These are phyloP conservation scores for Intellagama lesueurii DNA, from an alignment of 2,797 vertebrate species.

Conservation along the genomic window DNA sequence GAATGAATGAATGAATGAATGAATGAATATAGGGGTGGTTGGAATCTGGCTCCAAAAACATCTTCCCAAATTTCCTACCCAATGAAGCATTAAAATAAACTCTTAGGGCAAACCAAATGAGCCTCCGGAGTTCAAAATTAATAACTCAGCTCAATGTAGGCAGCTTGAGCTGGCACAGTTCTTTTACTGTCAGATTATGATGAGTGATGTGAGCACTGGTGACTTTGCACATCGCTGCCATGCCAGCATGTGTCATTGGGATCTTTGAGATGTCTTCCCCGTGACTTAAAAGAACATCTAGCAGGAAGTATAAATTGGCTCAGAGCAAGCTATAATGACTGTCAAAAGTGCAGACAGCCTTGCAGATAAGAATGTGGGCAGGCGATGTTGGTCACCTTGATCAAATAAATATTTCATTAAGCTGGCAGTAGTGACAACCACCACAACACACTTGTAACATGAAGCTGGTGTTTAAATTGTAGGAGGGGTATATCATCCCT, in stretches of 20 bases:
- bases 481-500: too few species aligned
- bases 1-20: too few species aligned
- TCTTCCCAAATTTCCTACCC: neutral
- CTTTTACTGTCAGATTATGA: neutral
- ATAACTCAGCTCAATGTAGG: neutral
- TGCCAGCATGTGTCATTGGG: neutral
- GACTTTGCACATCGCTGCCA: neutral
- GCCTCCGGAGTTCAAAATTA: neutral
- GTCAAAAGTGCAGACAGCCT: neutral
- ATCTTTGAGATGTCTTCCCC: neutral
- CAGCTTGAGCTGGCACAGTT: neutral
- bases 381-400: neutral
- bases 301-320: neutral
- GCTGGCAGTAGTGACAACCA: too few species aligned
- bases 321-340: neutral
- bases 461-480: too few species aligned
- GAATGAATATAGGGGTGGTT: too few species aligned
- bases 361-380: neutral
- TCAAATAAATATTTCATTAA: too few species aligned
- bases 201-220: neutral
- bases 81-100: neutral
- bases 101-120: neutral
- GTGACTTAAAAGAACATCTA: neutral
- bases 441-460: too few species aligned
- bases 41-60: too few species aligned